Evolutionary conservation across 1,140 invertebrate species (phyloP).

Genomic region (Episyrphus balteatus): DNA sequence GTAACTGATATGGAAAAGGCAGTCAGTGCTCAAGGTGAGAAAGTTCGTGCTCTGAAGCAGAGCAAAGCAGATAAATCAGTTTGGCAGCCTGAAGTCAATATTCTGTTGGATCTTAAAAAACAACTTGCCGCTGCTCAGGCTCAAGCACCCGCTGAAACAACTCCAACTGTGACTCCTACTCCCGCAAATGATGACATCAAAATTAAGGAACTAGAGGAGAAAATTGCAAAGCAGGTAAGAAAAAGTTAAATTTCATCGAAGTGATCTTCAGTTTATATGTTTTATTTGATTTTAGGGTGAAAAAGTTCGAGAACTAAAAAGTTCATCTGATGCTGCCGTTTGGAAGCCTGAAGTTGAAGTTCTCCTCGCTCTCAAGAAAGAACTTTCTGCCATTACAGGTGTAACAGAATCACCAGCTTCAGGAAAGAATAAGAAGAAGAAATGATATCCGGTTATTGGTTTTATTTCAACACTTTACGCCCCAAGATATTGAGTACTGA

Average conservation of each 20-base stretch:
- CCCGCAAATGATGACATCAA: constrained; percentile 17
- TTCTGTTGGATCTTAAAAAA: constrained; percentile 63
- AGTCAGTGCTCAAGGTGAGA: constrained; percentile 46
- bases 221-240: constrained; percentile 46
- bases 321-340: constrained; percentile 52
- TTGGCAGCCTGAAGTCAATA: constrained; percentile 60
- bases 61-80: constrained; percentile 57
- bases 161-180: constrained; percentile 1
- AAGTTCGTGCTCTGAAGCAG: constrained; percentile 60
- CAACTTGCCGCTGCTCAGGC: constrained; percentile 44
- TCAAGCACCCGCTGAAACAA: constrained; percentile 19
- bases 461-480: background rate
- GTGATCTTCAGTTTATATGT: constrained; percentile 1
- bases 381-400: constrained; percentile 47
- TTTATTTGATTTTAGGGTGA: constrained; percentile 45
- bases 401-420: constrained; percentile 20
- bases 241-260: constrained; percentile 14
- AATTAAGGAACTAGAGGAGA: constrained; percentile 44
- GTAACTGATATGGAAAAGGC: constrained; percentile 15
- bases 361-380: constrained; percentile 62
- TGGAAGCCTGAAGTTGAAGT: constrained; percentile 66
- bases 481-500: background rate
- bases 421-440: constrained; percentile 39
- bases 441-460: constrained; percentile 12
- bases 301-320: constrained; percentile 63